These are phyloP conservation scores for Drosophila littoralis DNA, from an alignment of 1,140 invertebrate genomes.

Conservation along the genomic window DNA sequence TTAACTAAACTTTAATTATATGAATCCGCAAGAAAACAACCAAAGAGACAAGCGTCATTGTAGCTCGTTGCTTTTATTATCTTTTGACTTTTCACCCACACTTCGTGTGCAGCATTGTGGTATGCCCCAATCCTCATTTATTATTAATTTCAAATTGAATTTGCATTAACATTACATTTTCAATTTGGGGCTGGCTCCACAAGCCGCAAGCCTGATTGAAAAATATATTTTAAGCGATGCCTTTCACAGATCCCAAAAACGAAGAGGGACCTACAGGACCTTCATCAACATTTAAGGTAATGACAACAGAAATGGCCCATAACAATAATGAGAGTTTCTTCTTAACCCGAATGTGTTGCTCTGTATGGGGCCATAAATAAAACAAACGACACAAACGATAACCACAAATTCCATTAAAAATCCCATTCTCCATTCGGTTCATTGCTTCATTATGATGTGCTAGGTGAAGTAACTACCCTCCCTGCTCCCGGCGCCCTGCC, in stretches of 20 bases:
- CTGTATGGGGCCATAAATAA: slow-evolving; percentile 47
- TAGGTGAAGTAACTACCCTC: slow-evolving; percentile 12
- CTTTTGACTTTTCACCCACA: background rate
- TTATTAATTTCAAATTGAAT: slow-evolving; percentile 53
- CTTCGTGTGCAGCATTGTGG: background rate
- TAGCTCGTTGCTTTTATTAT: too few relatives aligned
- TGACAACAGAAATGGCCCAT: slow-evolving; percentile 48
- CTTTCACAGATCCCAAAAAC: background rate
- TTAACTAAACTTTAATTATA: too few relatives aligned
- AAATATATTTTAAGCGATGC: slow-evolving; percentile 14
- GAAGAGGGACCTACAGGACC: slow-evolving; percentile 13
- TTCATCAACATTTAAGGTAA: slow-evolving; percentile 54
- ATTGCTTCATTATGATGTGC: slow-evolving; percentile 59
- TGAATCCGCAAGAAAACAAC: background rate
- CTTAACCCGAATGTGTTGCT: slow-evolving; percentile 28
- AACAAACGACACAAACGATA: slow-evolving; percentile 56
- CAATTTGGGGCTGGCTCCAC: slow-evolving; percentile 21
- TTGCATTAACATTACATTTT: slow-evolving; percentile 48
- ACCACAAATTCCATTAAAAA: slow-evolving; percentile 63
- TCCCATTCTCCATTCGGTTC: slow-evolving; percentile 33
- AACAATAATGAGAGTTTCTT: slow-evolving; percentile 50
- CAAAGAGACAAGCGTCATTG: too few relatives aligned
- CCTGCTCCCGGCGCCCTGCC: background rate
- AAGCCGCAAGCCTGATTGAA: slow-evolving; percentile 36
- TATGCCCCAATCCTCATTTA: slow-evolving; percentile 27